Base-by-base conservation (phyloP, 2,113 vertebrate genomes). In the Panthera leo region DNA sequence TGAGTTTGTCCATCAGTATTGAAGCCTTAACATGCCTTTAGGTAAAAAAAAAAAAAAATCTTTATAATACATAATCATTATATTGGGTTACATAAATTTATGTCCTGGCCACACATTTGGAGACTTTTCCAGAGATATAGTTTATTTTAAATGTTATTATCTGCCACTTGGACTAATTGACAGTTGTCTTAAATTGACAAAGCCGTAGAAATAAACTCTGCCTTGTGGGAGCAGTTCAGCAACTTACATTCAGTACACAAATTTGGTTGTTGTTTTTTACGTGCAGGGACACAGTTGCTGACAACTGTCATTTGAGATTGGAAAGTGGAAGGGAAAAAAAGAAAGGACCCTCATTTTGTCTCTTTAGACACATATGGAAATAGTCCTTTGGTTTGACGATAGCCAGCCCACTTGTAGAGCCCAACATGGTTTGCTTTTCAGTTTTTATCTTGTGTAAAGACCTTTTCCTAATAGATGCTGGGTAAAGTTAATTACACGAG, bases 1-100 rank as follows among this genome's bases (percentile, higher is more conserved):
- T 95, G 75, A 89, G 93, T 97, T 96, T 95, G 67, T 95, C 83
- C 70, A 55, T 95, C 95, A 97, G 53, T n/a, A 45, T 16, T 42
- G 86, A 97, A 68, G 15, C 61, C 39, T 94, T 96, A 80, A 94
- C 79, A 95, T 87, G 92, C 61, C 42, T 96, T 63, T 92, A 79
- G 61, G 89, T 97, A 36, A 61, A 9, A 79, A 92, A 45, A 45
- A 45, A 42, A 45, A 87, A 82, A 96, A 86, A 70, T 19, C 48
- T 92, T 95, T 70, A 36, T 95, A 87, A 92, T 68, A 93, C 92
- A 94, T 78, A 87, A 68, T 65, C 55, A 83, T 93, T 61, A 68
- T 91, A 89, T 94, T 63, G 23, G 45, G 63, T 85, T 90, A 89
- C 71, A 80, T 96, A 83, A 85, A 75, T 95, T 88, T 93, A 58